Evolutionary conservation across 2,113 vertebrate species (phyloP).

Genomic region (Phoxinus phoxinus): DNA sequence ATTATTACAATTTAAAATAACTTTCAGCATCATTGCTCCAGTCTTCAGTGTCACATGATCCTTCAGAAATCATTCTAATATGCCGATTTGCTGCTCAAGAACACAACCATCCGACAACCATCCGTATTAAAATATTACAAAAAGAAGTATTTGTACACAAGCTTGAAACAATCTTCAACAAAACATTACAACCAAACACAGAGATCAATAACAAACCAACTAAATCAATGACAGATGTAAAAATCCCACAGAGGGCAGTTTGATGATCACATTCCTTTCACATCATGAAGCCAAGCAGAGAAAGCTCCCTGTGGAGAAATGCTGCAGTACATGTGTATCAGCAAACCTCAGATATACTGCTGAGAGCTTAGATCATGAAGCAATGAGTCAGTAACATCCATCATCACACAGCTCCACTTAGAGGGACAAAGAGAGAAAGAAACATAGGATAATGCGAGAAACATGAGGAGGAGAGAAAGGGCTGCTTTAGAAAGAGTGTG

Average conservation of each 20-base stretch:
- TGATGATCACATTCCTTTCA: not conserved
- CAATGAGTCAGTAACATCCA: not conserved
- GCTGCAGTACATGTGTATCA: not conserved
- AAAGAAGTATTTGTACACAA: not conserved
- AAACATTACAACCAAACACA: not conserved
- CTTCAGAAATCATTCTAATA: no score
- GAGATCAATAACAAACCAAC: not conserved
- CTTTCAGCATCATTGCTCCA: no score
- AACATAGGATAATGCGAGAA: not conserved
- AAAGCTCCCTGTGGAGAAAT: not conserved
- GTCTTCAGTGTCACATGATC: no score
- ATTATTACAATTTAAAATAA: no score
- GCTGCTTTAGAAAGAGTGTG: not conserved
- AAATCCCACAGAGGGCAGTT: not conserved
- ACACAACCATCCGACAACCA: not conserved
- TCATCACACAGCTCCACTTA: slow-evolving; percentile 19
- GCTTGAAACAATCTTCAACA: not conserved
- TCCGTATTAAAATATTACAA: not conserved
- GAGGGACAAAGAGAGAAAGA: not conserved
- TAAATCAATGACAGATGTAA: not conserved
- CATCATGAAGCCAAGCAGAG: not conserved
- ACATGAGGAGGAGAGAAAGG: not conserved
- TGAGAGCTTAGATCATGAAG: not conserved
- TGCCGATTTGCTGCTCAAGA: no score
- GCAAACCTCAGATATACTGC: not conserved